Evolutionary conservation across 2,888 invertebrate species (phyloP).

Genomic region (Palloptera scutellata): DNA sequence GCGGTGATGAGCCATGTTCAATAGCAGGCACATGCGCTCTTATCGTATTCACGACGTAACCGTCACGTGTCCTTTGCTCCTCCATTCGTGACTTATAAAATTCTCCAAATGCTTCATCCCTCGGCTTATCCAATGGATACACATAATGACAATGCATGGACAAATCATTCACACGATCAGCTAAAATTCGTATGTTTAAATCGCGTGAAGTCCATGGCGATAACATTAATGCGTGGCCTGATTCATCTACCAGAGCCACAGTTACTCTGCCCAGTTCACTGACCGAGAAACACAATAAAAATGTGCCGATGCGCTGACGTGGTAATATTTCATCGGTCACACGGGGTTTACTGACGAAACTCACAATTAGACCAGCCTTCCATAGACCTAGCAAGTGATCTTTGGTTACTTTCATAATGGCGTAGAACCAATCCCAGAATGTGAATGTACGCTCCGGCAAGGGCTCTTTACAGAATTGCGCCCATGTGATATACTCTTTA

Average conservation of each 20-base stretch:
- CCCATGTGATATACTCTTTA: conserved; percentile 76
- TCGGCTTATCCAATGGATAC: conserved; percentile 82
- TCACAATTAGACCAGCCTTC: conserved; percentile 88
- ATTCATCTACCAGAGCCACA: conserved; percentile 88
- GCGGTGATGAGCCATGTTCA: conserved; percentile 47
- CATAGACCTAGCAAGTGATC: conserved; percentile 92
- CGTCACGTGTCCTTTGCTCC: conserved; percentile 67
- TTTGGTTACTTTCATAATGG: conserved; percentile 94
- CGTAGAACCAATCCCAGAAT: conserved; percentile 99
- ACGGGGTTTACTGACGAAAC: conserved; percentile 93
- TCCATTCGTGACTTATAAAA: conserved; percentile 82
- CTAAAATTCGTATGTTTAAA: conserved; percentile 87
- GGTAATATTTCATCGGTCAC: conserved; percentile 86
- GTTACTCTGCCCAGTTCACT: conserved; percentile 94
- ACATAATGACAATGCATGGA: conserved; percentile 80
- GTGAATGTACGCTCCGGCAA: conserved; percentile 92
- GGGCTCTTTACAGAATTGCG: conserved; percentile 93
- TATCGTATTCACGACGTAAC: conserved; percentile 85
- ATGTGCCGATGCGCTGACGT: conserved; percentile 83
- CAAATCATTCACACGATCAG: conserved; percentile 90
- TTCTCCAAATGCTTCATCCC: conserved; percentile 87
- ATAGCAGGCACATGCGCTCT: conserved; percentile 84
- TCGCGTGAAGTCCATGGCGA: conserved; percentile 95
- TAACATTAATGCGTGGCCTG: conserved; percentile 79
- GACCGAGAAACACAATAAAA: conserved; percentile 94